Evolutionary conservation across 2,888 invertebrate genomes (phyloP).

Genomic region (Cerceris rybyensis): DNA sequence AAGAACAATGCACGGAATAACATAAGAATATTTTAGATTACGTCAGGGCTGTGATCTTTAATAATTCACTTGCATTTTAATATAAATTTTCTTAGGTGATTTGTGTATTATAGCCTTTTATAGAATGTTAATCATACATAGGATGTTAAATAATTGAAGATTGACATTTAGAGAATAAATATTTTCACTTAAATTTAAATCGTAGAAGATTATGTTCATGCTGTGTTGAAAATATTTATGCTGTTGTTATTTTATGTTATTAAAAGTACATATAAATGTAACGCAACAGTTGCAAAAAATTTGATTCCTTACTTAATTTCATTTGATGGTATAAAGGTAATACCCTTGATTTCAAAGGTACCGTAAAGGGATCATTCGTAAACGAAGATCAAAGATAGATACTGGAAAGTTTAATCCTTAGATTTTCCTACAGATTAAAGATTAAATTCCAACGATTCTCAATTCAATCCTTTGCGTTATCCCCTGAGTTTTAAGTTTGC

Average conservation of each 20-base stretch:
- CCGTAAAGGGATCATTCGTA: slow-evolving; percentile 50
- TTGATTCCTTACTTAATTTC: slow-evolving; percentile 16
- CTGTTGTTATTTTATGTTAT: no score
- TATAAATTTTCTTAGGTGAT: no score
- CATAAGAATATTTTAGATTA: no score
- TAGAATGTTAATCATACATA: no score
- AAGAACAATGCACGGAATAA: no score
- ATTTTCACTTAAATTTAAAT: no score
- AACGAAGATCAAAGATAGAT: slow-evolving; percentile 60
- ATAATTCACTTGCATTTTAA: no score
- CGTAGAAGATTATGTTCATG: no score
- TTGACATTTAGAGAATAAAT: no score
- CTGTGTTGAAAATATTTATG: background rate
- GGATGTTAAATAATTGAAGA: no score
- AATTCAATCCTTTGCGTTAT: slow-evolving; percentile 26
- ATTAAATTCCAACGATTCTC: slow-evolving; percentile 48
- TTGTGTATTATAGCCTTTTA: no score
- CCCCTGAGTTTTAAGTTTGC: slow-evolving; percentile 10
- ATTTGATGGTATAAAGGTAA: slow-evolving; percentile 18
- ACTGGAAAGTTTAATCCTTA: slow-evolving; percentile 52
- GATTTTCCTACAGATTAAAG: slow-evolving; percentile 53
- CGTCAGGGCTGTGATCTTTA: no score
- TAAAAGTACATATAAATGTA: background rate
- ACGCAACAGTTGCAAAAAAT: background rate
- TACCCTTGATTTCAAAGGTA: slow-evolving; percentile 45